Evolutionary conservation across 1,140 invertebrate genomes (phyloP).

Genomic region (Melipona quadrifasciata): DNA sequence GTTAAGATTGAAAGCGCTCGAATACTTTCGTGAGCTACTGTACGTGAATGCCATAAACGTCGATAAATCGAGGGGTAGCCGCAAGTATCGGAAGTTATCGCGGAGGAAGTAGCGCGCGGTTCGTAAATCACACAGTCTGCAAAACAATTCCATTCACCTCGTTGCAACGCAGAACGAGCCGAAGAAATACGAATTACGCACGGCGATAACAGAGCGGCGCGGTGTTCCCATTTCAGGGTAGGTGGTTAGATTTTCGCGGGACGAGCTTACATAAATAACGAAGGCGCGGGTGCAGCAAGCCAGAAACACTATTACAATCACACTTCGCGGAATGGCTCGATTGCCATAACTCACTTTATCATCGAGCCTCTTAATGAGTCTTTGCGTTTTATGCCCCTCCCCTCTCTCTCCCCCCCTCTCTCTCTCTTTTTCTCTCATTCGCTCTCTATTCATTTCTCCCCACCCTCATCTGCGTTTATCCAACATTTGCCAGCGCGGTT

Average conservation of each 20-base stretch:
- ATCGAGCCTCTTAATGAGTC: constrained; percentile 50
- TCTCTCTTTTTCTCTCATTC: neutral
- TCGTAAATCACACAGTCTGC: neutral
- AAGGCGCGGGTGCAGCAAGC: constrained; percentile 25
- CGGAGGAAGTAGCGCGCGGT: neutral
- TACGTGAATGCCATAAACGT: no score
- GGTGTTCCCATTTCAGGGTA: constrained; percentile 13
- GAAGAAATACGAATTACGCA: constrained; percentile 17
- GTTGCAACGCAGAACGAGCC: neutral
- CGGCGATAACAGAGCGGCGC: neutral
- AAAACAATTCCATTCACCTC: neutral
- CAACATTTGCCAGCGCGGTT: constrained; percentile 5
- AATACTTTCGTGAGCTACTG: no score
- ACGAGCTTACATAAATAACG: constrained; percentile 25
- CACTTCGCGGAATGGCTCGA: constrained; percentile 38
- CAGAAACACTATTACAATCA: constrained; percentile 37
- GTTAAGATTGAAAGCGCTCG: no score
- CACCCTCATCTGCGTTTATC: no score
- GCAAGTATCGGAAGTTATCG: neutral
- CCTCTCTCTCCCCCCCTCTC: no score
- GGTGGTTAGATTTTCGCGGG: neutral
- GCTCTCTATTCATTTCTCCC: neutral
- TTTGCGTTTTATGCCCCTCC: constrained; percentile 15
- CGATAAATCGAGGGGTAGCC: neutral
- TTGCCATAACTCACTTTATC: constrained; percentile 51